Evolutionary conservation across 2,888 invertebrate genomes (phyloP), one percentile per base, ranked within the genome.

Genomic region (Ophioninae sp.): DNA sequence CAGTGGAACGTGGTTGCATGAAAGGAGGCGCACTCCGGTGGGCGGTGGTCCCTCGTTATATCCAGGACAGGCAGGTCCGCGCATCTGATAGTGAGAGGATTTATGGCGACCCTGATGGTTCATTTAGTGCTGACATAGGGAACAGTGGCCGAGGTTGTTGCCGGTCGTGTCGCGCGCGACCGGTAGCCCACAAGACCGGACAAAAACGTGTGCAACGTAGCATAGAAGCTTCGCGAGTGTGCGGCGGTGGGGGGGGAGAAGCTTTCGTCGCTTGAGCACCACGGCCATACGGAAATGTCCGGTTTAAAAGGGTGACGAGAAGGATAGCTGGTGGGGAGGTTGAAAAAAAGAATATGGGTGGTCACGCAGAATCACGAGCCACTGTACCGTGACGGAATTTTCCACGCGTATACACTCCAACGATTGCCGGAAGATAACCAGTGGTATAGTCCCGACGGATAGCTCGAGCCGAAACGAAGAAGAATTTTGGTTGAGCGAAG

Each of bases 41-140:
- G 89, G 90, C 90, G 90, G 90, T 90, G 90, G 90, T 90, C 89
- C 89, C 89, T 90, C 89, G 89, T 90, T 90, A 90, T 89, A 90
- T 90, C 90, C 87, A 87, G 89, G 87, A 89, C 87, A 89, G 88
- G 85, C 87, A 87, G 88, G 87, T 88, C 83, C 87, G 88, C 87
- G 87, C 88, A 90, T 90, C 90, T 90, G 90, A 90, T 90, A 90
- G 89, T 86, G 88, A 83, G 86, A 89, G 87, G 89, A 90, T 90
- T 90, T 90, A 90, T 90, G 89, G 89, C 87, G 90, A 86, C 88
- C 88, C 90, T 90, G 90, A 90, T 90, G 90, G 90, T 90, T 90
- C 90, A 90, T 90, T 90, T 90, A 90, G 89, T 89, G 88, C 88
- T 90, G 90, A 90, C 90, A 90, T 83, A 86, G 88, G 86, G 87